Percentiles rank a stretch among this genome's conserved stretches.
These are phyloP conservation scores for Aphodius granarius DNA, from an alignment of 2,888 invertebrate species.

Conservation along the genomic window DNA sequence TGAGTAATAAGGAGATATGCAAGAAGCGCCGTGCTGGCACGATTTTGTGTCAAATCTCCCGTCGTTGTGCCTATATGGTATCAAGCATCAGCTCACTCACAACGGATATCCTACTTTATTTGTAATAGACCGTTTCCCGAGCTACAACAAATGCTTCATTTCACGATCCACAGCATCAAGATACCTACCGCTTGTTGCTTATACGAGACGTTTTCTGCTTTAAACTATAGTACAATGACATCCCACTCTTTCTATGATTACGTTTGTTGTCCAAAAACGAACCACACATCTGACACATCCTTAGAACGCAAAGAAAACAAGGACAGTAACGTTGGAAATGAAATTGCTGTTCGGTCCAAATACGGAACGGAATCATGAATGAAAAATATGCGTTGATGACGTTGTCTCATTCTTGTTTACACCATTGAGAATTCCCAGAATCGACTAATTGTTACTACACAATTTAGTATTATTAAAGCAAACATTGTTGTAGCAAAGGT, in stretches of 20 bases:
- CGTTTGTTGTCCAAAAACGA: no score
- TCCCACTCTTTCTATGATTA: no score
- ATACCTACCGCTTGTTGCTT: not conserved
- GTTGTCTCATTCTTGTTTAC: not conserved
- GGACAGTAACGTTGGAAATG: not conserved
- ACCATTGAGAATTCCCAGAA: not conserved
- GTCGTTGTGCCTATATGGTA: conserved; percentile 10
- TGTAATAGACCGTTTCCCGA: conserved; percentile 42
- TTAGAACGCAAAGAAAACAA: not conserved
- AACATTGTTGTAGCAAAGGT: not conserved
- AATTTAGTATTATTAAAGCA: not conserved
- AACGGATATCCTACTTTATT: conserved; percentile 43
- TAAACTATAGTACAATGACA: not conserved
- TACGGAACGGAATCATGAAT: not conserved
- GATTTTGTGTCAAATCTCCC: not conserved
- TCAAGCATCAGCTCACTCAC: conserved; percentile 29
- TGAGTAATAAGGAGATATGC: not conserved
- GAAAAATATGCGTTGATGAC: not conserved
- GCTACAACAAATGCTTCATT: conserved; percentile 31
- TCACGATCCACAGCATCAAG: not conserved
- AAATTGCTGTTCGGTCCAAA: not conserved
- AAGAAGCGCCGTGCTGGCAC: not conserved
- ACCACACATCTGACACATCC: no score
- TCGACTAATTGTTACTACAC: not conserved
- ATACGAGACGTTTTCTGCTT: not conserved